Base-by-base conservation (phyloP, 2,113 vertebrate species). In the Mystacornis crossleyi region DNA sequence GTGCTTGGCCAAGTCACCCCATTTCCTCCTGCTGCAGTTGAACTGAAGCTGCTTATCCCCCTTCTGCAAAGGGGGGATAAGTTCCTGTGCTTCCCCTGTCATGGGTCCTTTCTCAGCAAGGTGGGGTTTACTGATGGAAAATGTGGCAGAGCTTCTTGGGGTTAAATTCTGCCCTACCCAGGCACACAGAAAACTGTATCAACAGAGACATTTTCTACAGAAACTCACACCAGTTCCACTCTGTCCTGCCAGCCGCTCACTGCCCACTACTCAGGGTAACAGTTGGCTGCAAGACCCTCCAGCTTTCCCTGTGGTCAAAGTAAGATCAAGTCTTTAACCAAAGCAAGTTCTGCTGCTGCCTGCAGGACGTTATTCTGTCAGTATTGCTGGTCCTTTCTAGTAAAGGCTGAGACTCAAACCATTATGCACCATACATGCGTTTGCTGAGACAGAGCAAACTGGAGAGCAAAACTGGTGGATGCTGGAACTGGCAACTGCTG, bases 361-460 rank as follows among this genome's bases (percentile, higher is more conserved):
- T 85, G n/a, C 31, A 85, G 60, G 53, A 43, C 0, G 1, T 53
- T 55, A 4, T 15, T 84, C 42, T 81, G 26, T 24, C 50, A n/a
- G 13, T 7, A 15, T 23, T 69, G 48, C 58, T 81, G 64, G 36
- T 24, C 3, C 16, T 53, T 73, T 31, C 65, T 34, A 57, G 20
- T 4, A 7, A 38, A 81, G 60, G 25, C 81, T 78, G 73, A 25
- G 29, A 18, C 26, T 61, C 26, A 48, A 65, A 60, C 16, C 10
- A 5, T 29, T 58, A 26, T 53, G 58, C 5, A 5, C 36, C 21
- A 4, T 20, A 2, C 4, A 2, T 7, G 4, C 1, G 0, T 54
- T 47, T 88, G 15, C 47, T 74, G 53, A 24, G 12, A 60, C 60
- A 21, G 15, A 45, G 55, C 18, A 50, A 36, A 45, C n/a, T 67